These are phyloP conservation scores for Lepidonotus clava DNA, from an alignment of 2,888 invertebrate species.

Conservation along the genomic window DNA sequence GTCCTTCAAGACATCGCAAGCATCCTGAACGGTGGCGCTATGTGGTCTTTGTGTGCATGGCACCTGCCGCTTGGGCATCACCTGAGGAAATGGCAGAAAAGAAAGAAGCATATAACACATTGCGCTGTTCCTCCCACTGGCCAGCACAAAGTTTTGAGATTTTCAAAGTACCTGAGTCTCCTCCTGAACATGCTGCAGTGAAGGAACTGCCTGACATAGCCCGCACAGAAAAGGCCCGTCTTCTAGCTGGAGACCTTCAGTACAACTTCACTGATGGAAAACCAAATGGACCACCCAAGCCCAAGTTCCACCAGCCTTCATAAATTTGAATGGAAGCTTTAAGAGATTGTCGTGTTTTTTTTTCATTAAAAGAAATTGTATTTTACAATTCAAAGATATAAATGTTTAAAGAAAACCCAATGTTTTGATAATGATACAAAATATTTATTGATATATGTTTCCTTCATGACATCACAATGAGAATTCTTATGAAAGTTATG, in stretches of 20 bases:
- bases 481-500: too few species aligned
- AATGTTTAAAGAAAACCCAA: too few species aligned
- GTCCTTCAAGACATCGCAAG: conserved; percentile 67
- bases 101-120: conserved; percentile 67
- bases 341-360: too few species aligned
- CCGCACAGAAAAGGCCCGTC: conserved; percentile 64
- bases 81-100: conserved; percentile 67
- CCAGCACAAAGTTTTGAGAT: conserved; percentile 68
- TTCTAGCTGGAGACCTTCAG: conserved; percentile 52
- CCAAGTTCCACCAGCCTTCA: too few species aligned
- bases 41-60: conserved; percentile 73
- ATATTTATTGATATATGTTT: too few species aligned
- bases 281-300: conserved; percentile 57
- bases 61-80: conserved; percentile 73
- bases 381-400: too few species aligned
- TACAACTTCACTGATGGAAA: conserved; percentile 59
- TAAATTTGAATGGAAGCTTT: too few species aligned
- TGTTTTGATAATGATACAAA: too few species aligned
- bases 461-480: too few species aligned
- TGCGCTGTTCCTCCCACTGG: conserved; percentile 71
- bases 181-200: conserved; percentile 54
- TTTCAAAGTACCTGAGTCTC: conserved; percentile 41
- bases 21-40: conserved; percentile 72
- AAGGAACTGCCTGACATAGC: conserved; percentile 66
- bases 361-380: too few species aligned